Percentiles rank a stretch among this genome's conserved stretches.
phyloP scores from a whole-genome alignment of 2,797 vertebrate species.

The Lophius americanus region DNA sequence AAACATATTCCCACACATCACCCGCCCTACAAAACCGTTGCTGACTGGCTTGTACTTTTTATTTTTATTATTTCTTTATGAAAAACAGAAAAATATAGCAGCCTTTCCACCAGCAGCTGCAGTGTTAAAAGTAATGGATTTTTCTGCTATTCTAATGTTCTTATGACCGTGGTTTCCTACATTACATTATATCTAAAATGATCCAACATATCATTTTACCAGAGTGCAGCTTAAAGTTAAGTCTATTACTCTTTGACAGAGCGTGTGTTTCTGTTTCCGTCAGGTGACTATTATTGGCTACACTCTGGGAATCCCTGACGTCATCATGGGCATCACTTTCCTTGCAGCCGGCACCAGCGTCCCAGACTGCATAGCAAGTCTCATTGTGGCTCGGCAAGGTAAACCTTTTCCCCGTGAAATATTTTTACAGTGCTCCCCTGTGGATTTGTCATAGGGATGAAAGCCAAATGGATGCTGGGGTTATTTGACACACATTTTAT shows the following conservation, averaged over 20 bases:
- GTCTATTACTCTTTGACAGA: background rate
- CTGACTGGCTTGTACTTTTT: too few relatives aligned
- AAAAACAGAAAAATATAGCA: too few relatives aligned
- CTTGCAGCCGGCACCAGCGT: slow-evolving; percentile 97
- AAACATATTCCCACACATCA: too few relatives aligned
- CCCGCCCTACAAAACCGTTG: too few relatives aligned
- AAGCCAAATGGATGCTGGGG: background rate
- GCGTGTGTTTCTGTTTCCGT: slow-evolving; percentile 8
- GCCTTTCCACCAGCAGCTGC: too few relatives aligned
- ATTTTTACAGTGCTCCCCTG: background rate
- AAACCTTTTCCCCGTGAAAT: background rate
- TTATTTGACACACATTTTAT: background rate
- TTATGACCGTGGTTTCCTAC: too few relatives aligned
- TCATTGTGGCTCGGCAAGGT: slow-evolving; percentile 99
- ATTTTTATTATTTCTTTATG: too few relatives aligned
- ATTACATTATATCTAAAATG: too few relatives aligned
- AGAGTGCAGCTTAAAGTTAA: too few relatives aligned
- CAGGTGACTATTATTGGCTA: slow-evolving; percentile 97
- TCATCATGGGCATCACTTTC: slow-evolving; percentile 99
- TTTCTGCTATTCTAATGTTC: too few relatives aligned
- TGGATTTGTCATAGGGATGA: background rate
- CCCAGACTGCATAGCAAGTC: slow-evolving; percentile 97
- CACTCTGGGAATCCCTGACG: slow-evolving; percentile 96
- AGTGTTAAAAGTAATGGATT: too few relatives aligned
- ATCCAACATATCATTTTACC: too few relatives aligned